Evolutionary conservation across 2,113 vertebrate genomes (phyloP), one percentile per base, ranked within the genome.

Genomic region (Crotalus horridus): DNA sequence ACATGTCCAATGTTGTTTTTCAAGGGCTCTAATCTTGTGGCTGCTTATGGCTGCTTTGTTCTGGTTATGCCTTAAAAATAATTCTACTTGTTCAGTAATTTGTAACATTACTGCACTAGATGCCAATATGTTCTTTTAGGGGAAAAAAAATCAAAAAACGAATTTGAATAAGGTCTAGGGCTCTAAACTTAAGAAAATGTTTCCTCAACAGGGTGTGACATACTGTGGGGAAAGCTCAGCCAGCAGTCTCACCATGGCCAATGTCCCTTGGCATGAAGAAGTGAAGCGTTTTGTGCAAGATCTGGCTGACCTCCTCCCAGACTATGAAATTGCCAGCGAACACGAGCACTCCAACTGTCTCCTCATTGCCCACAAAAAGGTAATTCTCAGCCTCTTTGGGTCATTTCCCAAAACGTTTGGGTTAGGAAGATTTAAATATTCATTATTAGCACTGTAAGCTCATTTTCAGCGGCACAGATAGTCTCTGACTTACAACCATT

Each of bases 191-290:
- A 81, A 39, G 0, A 7, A 81, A 43, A 0, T 9, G 0, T 95
- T 91, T 94, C 91, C 33, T 95, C 61, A 6, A 46, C 96, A 99
- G 99, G 99, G 99, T 0, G 99, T 99, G 95, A 99, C 99, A 0
- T 99, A 99, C 97, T 99, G 99, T 2, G 99, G 99, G 0, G 98
- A 99, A 90, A 99, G 99, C 95, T 97, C 98, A 0, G 99, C 99
- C 95, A 99, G 99, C 97, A 99, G 55, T 88, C 98, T 99, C 58
- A 99, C 99, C 95, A 99, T 99, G 99, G 99, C 99, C 93, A 99
- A 99, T 0, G 98, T 99, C 23, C 99, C 99, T 12, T 99, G 99
- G 99, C 99, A 99, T 0, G 98, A 99, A 93, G 99, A 99, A 90
- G 99, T 99, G 88, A 93, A 98, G 11, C 95, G 86, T 85, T 99